These are phyloP conservation scores for Oceanodroma tethys DNA, from an alignment of 2,113 vertebrate genomes.

Conservation along the genomic window DNA sequence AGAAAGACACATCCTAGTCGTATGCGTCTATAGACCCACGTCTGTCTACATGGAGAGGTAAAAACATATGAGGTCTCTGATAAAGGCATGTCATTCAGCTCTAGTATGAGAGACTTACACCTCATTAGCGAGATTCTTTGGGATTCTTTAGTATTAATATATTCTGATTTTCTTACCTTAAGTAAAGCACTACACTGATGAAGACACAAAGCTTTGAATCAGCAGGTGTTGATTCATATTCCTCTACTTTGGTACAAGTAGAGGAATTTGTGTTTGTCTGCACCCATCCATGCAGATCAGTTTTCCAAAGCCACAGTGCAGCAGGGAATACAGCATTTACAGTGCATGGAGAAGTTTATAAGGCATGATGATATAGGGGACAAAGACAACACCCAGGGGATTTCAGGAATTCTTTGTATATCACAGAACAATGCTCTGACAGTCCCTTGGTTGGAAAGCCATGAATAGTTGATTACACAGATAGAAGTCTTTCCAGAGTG, in stretches of 20 bases:
- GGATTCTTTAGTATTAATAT: neutral
- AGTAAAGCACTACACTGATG: neutral
- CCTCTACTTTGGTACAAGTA: neutral
- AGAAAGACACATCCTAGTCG: neutral
- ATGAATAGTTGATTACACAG: neutral
- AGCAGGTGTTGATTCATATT: neutral
- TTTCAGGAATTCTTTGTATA: neutral
- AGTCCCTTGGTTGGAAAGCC: neutral
- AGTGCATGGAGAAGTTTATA: neutral
- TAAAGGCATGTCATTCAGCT: neutral
- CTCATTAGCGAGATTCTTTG: neutral
- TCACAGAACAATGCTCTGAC: neutral
- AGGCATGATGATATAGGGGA: neutral
- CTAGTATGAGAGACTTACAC: neutral
- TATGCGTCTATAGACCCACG: accelerated
- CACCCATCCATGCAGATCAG: neutral
- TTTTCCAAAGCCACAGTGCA: neutral
- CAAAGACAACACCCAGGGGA: neutral
- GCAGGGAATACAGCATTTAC: neutral
- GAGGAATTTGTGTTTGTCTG: neutral
- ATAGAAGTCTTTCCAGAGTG: neutral
- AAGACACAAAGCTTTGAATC: neutral
- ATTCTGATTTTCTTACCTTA: neutral
- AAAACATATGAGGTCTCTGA: neutral
- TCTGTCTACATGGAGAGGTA: neutral